A percentile compares a stretch with the other conserved stretches of the same genome.
Conservation (phyloP, 2,888 invertebrate genomes). For the Cabera pusaria region DNA sequence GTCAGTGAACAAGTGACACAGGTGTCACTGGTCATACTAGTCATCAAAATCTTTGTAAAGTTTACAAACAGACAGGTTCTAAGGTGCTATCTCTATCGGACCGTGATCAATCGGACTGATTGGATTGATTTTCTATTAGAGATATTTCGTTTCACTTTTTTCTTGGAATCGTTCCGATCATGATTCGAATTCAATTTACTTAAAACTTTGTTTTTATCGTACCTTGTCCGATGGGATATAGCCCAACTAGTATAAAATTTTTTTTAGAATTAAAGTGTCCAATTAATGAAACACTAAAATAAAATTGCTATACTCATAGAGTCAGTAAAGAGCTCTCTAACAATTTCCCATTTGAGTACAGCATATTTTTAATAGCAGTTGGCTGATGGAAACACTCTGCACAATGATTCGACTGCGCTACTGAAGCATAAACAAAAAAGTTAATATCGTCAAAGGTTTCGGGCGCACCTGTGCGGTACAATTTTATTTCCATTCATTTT, state of each 20-base stretch:
- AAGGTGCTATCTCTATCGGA: conserved; percentile 55
- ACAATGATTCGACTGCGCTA: conserved; percentile 51
- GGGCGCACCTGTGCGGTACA: conserved; percentile 79
- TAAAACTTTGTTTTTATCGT: too few relatives aligned
- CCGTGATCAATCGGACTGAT: conserved; percentile 68
- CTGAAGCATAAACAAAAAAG: conserved; percentile 71
- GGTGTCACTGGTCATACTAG: conserved; percentile 16
- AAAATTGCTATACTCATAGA: too few relatives aligned
- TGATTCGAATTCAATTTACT: conserved; percentile 58
- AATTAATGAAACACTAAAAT: too few relatives aligned
- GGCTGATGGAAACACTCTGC: conserved; percentile 36
- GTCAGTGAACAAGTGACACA: conserved; percentile 12
- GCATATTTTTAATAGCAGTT: conserved; percentile 26
- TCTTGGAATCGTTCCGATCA: conserved; percentile 55
- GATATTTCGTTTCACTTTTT: conserved; percentile 53
- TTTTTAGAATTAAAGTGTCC: too few relatives aligned
- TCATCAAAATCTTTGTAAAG: conserved; percentile 25
- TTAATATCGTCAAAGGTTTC: conserved; percentile 80
- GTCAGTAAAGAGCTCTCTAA: too few relatives aligned
- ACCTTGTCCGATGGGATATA: too few relatives aligned
- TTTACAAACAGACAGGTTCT: conserved; percentile 31
- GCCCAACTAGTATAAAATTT: too few relatives aligned
- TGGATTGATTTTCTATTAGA: conserved; percentile 75
- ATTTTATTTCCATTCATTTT: conserved; percentile 83
- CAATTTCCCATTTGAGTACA: neutral